phyloP scores from a whole-genome alignment of 2,113 vertebrate species.

The Prunella himalayana region DNA sequence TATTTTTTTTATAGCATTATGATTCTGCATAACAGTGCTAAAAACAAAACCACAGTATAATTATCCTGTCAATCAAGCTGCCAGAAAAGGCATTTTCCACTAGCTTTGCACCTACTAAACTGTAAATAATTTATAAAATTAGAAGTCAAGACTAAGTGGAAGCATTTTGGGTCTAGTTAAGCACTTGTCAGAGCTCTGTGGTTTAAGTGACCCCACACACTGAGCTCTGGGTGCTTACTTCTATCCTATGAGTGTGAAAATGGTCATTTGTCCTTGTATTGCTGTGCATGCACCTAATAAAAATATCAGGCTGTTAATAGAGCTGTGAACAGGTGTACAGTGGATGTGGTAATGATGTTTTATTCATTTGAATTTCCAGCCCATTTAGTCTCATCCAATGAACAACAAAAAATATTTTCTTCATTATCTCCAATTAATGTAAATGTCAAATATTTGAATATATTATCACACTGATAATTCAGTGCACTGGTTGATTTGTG shows the following conservation, averaged over 20 bases:
- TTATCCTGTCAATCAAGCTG: slow-evolving; percentile 76
- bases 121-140: slow-evolving; percentile 81
- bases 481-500: slow-evolving; percentile 62
- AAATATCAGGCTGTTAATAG: slow-evolving; percentile 72
- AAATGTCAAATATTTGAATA: slow-evolving; percentile 80
- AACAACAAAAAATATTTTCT: slow-evolving; percentile 79
- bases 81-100: slow-evolving; percentile 75
- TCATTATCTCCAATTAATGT: slow-evolving; percentile 80
- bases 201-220: slow-evolving; percentile 37
- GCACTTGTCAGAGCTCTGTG: slow-evolving; percentile 54
- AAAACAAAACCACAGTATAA: slow-evolving; percentile 77
- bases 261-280: slow-evolving; percentile 45
- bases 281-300: slow-evolving; percentile 58
- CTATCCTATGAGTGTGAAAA: slow-evolving; percentile 47
- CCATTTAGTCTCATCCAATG: slow-evolving; percentile 70
- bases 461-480: slow-evolving; percentile 69
- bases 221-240: slow-evolving; percentile 38
- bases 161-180: slow-evolving; percentile 72
- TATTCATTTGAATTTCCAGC: slow-evolving; percentile 77
- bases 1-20: slow-evolving; percentile 73
- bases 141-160: slow-evolving; percentile 74
- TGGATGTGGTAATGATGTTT: slow-evolving; percentile 70
- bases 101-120: slow-evolving; percentile 73
- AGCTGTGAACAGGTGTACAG: slow-evolving; percentile 73
- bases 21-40: slow-evolving; percentile 76